Base-by-base conservation (phyloP, 2,888 invertebrate species). In the Rhamphomyia laevipes region DNA sequence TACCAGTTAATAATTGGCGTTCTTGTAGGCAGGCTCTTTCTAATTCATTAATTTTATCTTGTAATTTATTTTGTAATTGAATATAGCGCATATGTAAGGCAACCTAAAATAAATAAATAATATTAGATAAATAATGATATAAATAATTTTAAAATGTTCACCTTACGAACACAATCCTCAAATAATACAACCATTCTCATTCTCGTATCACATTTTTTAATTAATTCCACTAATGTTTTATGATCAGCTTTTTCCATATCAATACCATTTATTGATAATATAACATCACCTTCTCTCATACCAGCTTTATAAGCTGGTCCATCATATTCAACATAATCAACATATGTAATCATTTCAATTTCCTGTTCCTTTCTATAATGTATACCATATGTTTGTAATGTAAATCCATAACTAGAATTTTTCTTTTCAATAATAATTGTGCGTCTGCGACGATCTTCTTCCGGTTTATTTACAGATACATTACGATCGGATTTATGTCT, bases 161-260 rank as follows among this genome's bases (percentile, higher is more conserved):
- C 88, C 77, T 95, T 96, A 52, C 90, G 78, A 2, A 94, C 93
- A 63, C 95, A 93, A 67, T 96, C 93, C 73, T 96, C 95, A 66
- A 94, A 95, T 35, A 95, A 79, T 13, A 96, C 95, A 23, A 95
- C 94, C 86, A 95, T 90, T 47, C 95, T 78, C 87, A 96, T 90
- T 55, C 89, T 78, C 18, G 86, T 76, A 63, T 90, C 90, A 73
- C 92, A 90, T 63, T 82, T 80, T 70, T 88, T 89, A 57, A 96
- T 94, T 62, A 88, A 90, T 60, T 82, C 82, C n/a, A 96, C 94
- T 56, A 96, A 77, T 46, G 88, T 83, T 63, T 88, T 84, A 70
- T 96, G 96, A 63, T 93, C 91, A n/a, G 89, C 86, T 59, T 87
- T 84, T 66, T 94, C 94, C 79, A 96, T 91, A 64, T 91, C 92